Percentiles rank a stretch among this genome's conserved stretches.
These are phyloP conservation scores for Lordiphosa andalusiaca DNA, from an alignment of 2,888 invertebrate genomes.

Conservation along the genomic window DNA sequence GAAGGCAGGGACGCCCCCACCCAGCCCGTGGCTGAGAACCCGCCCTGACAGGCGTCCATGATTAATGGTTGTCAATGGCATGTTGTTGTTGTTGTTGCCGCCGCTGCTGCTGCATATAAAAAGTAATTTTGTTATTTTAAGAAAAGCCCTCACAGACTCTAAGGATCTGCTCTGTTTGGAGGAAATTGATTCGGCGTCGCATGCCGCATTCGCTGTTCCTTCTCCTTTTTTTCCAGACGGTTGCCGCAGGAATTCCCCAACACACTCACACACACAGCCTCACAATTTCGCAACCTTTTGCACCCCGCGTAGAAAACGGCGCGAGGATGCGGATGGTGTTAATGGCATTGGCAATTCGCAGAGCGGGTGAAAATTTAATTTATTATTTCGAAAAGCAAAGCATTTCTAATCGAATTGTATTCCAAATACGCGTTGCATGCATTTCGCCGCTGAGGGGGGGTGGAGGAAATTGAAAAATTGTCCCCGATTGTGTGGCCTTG, in stretches of 20 bases:
- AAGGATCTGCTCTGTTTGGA: conserved; percentile 40
- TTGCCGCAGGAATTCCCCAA: conserved; percentile 75
- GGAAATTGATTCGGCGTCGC: conserved; percentile 74
- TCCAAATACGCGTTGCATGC: conserved; percentile 75
- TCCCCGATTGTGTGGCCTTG: conserved; percentile 45
- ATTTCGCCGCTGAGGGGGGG: conserved; percentile 4
- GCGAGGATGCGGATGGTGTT: conserved; percentile 60
- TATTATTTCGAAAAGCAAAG: conserved; percentile 78
- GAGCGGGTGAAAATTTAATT: conserved; percentile 73
- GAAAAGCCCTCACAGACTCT: conserved; percentile 57
- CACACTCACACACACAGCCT: conserved; percentile 48
- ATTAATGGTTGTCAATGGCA: conserved; percentile 81
- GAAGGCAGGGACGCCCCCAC: conserved; percentile 20
- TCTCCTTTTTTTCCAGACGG: conserved; percentile 55
- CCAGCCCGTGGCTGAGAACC: conserved; percentile 34
- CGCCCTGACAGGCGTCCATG: conserved; percentile 80
- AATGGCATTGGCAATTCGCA: conserved; percentile 73
- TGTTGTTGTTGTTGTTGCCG: conserved; percentile 51
- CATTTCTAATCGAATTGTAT: conserved; percentile 79
- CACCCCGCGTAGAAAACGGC: conserved; percentile 41
- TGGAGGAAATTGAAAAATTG: conserved; percentile 70
- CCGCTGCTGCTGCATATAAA: conserved; percentile 57
- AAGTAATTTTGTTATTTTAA: conserved; percentile 75
- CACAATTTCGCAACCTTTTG: conserved; percentile 69
- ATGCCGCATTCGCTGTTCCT: conserved; percentile 36